Base-by-base conservation (phyloP, 1,140 invertebrate genomes). In the Dolichoris vasculosae region DNA sequence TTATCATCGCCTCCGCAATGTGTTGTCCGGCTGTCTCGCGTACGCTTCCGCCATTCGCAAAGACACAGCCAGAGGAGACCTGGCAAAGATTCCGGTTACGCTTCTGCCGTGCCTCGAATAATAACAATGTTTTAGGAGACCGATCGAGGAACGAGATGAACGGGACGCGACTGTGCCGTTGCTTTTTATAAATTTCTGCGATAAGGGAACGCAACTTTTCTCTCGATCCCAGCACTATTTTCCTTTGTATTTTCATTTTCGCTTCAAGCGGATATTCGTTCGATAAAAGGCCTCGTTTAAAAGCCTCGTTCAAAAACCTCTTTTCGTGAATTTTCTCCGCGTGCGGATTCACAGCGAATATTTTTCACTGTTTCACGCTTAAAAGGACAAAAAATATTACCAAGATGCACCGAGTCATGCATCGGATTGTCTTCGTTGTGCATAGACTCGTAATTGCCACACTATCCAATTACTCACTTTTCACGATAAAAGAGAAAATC, bases 71-170 rank as follows among this genome's bases (percentile, higher is more conserved):
- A 38, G 13, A 2, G 23, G 1, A 73, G 69, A 83, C 55, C 76
- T 83, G 82, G 73, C 82, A 77, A 43, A 48, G 40, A 64, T 30
- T 67, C 59, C 40, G n/a, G 63, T 77, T 83, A 67, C 82, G 40
- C 43, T 8, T 11, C 20, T 8, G 6, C 11, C 35, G 67, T 82
- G 46, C 9, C 8, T 26, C 67, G 80, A 71, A 73, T 82, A 82
- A 71, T 67, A 80, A 80, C 26, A 30, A 40, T 23, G 9, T 26
- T 51, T 76, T 51, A 7, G 23, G 69, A n/a, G 0, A 43, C 1
- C 67, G 11, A 17, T 38, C 15, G 15, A 43, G 35, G 38, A 73
- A n/a, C 0, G 35, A 71, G 69, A 69, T n/a, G 20, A 73, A 43
- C 69, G 38, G 23, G 40, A n/a, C 69, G 23, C 30, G 23, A 2